A percentile compares a stretch with the other conserved stretches of the same genome.
Evolutionary conservation across 2,113 vertebrate genomes (phyloP).

Genomic region (Camarhynchus parvulus): DNA sequence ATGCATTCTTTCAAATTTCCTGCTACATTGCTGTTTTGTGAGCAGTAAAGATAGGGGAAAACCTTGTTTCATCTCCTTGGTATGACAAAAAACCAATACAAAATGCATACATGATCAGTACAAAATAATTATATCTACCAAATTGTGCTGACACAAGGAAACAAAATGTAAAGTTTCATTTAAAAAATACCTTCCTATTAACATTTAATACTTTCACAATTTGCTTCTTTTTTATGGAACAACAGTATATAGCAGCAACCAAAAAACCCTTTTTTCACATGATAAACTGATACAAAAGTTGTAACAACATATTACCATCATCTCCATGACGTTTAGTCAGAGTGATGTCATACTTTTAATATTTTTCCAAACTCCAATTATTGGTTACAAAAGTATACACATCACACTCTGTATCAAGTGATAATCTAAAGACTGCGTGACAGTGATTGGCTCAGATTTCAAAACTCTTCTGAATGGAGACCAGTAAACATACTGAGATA

Average conservation of each 20-base stretch:
- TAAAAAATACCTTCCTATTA: background rate
- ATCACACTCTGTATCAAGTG: background rate
- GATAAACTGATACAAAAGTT: background rate
- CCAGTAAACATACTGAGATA: background rate
- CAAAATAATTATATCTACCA: background rate
- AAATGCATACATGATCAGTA: background rate
- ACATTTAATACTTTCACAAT: background rate
- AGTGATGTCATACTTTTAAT: background rate
- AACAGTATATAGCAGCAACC: background rate
- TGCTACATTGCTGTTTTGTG: background rate
- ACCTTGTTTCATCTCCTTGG: background rate
- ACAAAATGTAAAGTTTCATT: background rate
- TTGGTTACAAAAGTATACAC: background rate
- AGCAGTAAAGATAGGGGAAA: background rate
- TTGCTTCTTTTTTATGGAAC: background rate
- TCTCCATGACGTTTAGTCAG: background rate
- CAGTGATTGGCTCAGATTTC: background rate
- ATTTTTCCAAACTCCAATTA: background rate
- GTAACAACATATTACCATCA: background rate
- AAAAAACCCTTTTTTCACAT: background rate
- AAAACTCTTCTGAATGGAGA: background rate
- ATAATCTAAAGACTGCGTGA: background rate
- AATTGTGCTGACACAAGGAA: background rate
- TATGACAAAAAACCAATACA: background rate
- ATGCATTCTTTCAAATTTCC: background rate